Percentiles rank a stretch among this genome's conserved stretches.
Evolutionary conservation across 2,797 vertebrate species (phyloP).

Genomic region (Paratrypauchen microcephalus): DNA sequence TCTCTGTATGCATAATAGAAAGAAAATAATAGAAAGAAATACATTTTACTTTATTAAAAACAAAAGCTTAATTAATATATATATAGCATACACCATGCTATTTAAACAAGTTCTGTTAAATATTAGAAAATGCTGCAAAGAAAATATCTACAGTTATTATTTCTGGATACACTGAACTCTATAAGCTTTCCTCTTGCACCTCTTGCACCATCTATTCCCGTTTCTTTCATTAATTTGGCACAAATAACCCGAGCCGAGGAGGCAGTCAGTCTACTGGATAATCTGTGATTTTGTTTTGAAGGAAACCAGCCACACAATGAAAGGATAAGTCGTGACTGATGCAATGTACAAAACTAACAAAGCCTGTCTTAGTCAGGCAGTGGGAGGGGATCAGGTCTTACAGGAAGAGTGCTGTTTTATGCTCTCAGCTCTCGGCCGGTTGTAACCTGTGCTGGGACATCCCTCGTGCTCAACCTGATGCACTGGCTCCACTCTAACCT

Average conservation of each 20-base stretch:
- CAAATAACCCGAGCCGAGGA: slow-evolving; percentile 24
- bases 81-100: background rate
- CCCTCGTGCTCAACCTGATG: slow-evolving; percentile 67
- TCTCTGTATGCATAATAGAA: background rate
- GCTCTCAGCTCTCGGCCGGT: slow-evolving; percentile 34
- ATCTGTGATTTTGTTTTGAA: slow-evolving; percentile 61
- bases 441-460: slow-evolving; percentile 44
- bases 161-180: background rate
- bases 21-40: too few relatives aligned
- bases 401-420: slow-evolving; percentile 67
- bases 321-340: slow-evolving; percentile 71
- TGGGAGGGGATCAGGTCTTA: slow-evolving; percentile 76
- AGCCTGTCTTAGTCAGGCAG: slow-evolving; percentile 66
- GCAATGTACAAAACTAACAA: slow-evolving; percentile 66
- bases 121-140: background rate
- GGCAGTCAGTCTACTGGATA: slow-evolving; percentile 40
- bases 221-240: slow-evolving; percentile 22
- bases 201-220: slow-evolving; percentile 7
- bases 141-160: background rate
- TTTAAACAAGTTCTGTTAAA: background rate
- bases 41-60: background rate
- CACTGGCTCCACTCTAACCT: slow-evolving; percentile 55
- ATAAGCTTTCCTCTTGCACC: background rate
- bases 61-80: background rate
- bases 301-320: slow-evolving; percentile 58